Evolutionary conservation across 2,888 invertebrate species (phyloP).

Genomic region (Drosophila incognita): DNA sequence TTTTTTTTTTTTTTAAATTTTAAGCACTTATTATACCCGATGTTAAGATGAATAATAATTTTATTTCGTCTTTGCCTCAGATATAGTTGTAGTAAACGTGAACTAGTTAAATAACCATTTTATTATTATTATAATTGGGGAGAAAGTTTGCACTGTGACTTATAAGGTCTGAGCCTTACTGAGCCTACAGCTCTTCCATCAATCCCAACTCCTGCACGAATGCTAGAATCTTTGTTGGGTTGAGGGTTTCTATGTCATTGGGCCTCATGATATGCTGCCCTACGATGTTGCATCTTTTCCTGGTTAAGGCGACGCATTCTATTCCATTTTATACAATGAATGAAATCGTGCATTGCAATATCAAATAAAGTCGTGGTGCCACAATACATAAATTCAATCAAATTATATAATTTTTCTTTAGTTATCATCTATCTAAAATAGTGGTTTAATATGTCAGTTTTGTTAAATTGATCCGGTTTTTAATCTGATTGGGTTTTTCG

Average conservation of each 20-base stretch:
- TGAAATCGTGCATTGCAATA: background rate
- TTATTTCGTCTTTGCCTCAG: background rate
- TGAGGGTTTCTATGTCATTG: too few relatives aligned
- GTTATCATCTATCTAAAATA: background rate
- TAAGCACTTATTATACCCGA: too few relatives aligned
- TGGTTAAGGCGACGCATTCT: too few relatives aligned
- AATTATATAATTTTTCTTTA: background rate
- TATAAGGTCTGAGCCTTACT: too few relatives aligned
- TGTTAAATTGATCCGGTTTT: constrained; percentile 14
- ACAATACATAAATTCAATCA: background rate
- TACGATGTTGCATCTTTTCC: too few relatives aligned
- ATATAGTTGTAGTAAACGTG: background rate
- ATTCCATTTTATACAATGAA: background rate
- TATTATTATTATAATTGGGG: too few relatives aligned
- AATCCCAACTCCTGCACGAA: too few relatives aligned
- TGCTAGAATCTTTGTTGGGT: too few relatives aligned
- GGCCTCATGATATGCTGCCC: too few relatives aligned
- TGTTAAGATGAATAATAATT: background rate
- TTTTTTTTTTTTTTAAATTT: background rate
- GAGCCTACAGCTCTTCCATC: too few relatives aligned
- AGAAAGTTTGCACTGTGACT: too few relatives aligned
- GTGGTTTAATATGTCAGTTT: background rate
- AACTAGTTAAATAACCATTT: background rate
- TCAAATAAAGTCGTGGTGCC: background rate
- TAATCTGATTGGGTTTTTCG: constrained; percentile 8